Base-by-base conservation (phyloP, 1,140 invertebrate genomes). In the Oryctes rhinoceros region DNA sequence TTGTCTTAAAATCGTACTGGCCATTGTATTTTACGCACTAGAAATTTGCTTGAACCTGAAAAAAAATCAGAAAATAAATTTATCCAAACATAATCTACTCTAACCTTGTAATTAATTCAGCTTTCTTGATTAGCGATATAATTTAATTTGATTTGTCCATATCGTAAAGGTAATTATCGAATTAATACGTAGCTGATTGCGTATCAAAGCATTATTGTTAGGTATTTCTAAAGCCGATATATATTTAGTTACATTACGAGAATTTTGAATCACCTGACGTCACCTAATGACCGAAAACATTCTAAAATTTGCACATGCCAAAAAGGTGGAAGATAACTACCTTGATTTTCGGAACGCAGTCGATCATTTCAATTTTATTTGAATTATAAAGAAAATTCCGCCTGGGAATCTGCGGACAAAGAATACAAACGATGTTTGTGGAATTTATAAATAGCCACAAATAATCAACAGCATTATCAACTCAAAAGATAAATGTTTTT, bases 221-320 rank as follows among this genome's bases (percentile, higher is more conserved):
- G 20, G 10, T 37, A 10, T 71, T 71, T 35, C 11, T 71, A 71
- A 71, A 44, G 39, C 9, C 39, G 39, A 44, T 1, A 3, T 44
- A 44, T 44, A 44, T 44, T 44, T 44, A 44, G 39, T 44, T 3
- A 7, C 20, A 67, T 24, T 35, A 71, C 65, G 9, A 71, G 5
- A 71, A 71, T 71, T 71, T 71, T 71, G 65, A 71, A 71, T 71
- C 65, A 71, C 65, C 24, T 71, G 65, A 71, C 24, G 11, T 71
- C 65, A 71, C 65, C 24, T 71, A 24, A 71, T 24, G 11, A 24
- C 24, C 11, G 65, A 71, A 71, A 71, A 10, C 65, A 30, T 71
- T 37, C 65, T 35, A 5, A 71, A 71, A 71, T 71, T 20, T 71
- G 13, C 11, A 18, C 49, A 15, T 18, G 53, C 18, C 15, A 59